Base-by-base conservation (phyloP, 2,113 vertebrate species). In the Hippocampus abdominalis region DNA sequence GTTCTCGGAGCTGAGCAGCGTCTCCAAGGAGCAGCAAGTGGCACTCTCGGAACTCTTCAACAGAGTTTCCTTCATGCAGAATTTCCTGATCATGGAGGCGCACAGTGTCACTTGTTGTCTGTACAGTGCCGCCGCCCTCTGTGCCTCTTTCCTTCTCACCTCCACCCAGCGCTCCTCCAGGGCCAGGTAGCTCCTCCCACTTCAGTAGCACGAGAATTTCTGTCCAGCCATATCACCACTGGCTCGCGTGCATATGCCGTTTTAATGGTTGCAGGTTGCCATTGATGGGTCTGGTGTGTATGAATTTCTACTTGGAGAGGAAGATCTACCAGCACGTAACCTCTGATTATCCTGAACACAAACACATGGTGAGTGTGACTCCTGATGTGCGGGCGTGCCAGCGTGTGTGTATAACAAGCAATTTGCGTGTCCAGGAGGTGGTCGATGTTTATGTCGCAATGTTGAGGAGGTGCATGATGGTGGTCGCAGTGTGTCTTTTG, bases 1-100 rank as follows among this genome's bases (percentile, higher is more conserved):
- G 16, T 94, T 94, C 82, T 86, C 82, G 0, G 91, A 93, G 73
- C 86, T 94, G 75, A 91, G 85, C 77, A 80, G 84, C 11, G 87
- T 84, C 0, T 92, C 92, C 11, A 84, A 68, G 36, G 87, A 92
- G 69, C 94, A 94, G 85, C 92, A 93, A 72, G 82, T 92, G 75
- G 86, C 83, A 8, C 91, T 93, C 70, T 91, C 91, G 0, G 92
- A 94, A 61, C 91, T 94, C 76, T 94, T 94, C 60, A 89, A 88
- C 85, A 87, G 92, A 13, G 86, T 94, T 2, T 83, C 91, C 48
- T 93, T 92, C 81, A 83, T 94, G 72, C 93, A 94, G 69, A 92
- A 80, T 42, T 94, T 94, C 81, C 83, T 94, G 61, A 73, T 94
- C 85, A 87, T 90, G 13, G 93, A 94, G 72, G 87, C 92, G 0